Base-by-base conservation (phyloP, 2,888 invertebrate genomes). In the Chirona hameri region DNA sequence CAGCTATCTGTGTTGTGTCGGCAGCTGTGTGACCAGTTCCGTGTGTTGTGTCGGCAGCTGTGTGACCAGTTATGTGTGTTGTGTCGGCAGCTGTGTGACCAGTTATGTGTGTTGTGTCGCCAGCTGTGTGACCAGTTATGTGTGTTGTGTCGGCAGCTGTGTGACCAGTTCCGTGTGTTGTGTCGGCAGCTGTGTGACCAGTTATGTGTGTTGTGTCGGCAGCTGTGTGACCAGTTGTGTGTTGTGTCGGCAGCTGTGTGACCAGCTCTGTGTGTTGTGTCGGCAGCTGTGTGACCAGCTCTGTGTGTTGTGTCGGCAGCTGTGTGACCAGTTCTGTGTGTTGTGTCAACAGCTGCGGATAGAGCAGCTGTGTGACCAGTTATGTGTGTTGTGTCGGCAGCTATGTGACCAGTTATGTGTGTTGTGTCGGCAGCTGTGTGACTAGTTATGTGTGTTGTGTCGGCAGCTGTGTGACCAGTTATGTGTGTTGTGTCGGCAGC, bases 61-160 rank as follows among this genome's bases (percentile, higher is more conserved):
- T n/a, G n/a, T n/a, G n/a, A n/a, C n/a, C n/a, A n/a, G n/a, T n/a
- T n/a, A n/a, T n/a, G n/a, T n/a, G n/a, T n/a, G n/a, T n/a, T n/a
- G n/a, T n/a, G n/a, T n/a, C 91, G 92, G 84, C 91, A 92, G 85
- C 89, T 92, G 83, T 90, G 91, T 80, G 88, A 89, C 9, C 91
- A 92, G 82, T 92, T 91, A n/a, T n/a, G n/a, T n/a, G n/a, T 39
- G 7, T 39, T 7, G 14, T 31, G 57, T 83, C 84, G 85, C 21
- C 85, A 89, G 89, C 86, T 89, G 57, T n/a, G n/a, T n/a, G n/a
- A n/a, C n/a, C n/a, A n/a, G n/a, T n/a, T n/a, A n/a, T n/a, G n/a
- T n/a, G n/a, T n/a, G n/a, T n/a, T n/a, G n/a, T n/a, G n/a, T n/a
- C 91, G 92, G 84, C 91, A 92, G 85, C 89, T 92, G 83, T 90